Evolutionary conservation across 1,140 invertebrate species (phyloP), one percentile per base, ranked within the genome.

Genomic region (Hesperophylax magnus): DNA sequence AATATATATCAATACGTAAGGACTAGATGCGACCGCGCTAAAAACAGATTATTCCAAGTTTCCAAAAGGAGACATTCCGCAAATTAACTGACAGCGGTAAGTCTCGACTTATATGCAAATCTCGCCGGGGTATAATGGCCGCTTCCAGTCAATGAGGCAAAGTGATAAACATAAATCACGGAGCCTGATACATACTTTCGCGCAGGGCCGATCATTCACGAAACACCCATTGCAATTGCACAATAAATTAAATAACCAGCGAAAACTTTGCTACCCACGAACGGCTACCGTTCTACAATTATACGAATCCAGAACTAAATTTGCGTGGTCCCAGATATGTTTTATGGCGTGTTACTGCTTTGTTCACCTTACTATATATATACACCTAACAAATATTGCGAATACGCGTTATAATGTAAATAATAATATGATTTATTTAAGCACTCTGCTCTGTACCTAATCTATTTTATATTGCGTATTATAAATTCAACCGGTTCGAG

Each of bases 151-250:
- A 72, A 53, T 76, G 18, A 14, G 72, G 72, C 56, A 34, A 11
- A 31, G 72, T 52, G 2, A 76, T 76, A 76, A 76, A 61, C 72
- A 60, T 76, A 76, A 76, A 76, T 76, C 72, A 76, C 39, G 2
- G 72, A 39, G 15, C 20, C 24, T 15, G 69, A 67, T 67, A 39
- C 39, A 27, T 72, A 20, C 54, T 76, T 60, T 76, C 31, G 54
- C 52, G 2, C 18, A 27, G 56, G 15, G 60, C 56, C 39, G 56
- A 76, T 76, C 72, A 76, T 76, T 76, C 72, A 76, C 14, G 56
- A 18, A 76, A 60, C 27, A 72, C 52, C 53, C 69, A 7, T 60
- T 11, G 60, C 72, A 75, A 75, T 75, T 75, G 72, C 53, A 18
- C 56, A 15, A 76, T 76, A 76, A 76, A 76, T 76, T 58, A 76